phyloP scores from a whole-genome alignment of 2,797 vertebrate genomes.

The Decapterus maruadsi region DNA sequence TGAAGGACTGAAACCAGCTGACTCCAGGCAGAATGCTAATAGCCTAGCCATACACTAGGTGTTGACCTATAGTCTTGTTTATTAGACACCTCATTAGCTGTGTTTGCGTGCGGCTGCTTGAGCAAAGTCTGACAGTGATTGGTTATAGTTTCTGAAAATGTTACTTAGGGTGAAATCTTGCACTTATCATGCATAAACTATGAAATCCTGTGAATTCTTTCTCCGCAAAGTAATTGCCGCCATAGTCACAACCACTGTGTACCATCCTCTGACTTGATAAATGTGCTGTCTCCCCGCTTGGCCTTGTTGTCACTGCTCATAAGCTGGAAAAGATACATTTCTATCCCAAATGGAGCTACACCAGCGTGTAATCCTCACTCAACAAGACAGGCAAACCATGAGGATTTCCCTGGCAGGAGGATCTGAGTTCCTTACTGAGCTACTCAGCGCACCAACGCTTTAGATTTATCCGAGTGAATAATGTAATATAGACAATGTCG shows the following conservation, averaged over 20 bases:
- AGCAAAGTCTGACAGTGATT: too few relatives aligned
- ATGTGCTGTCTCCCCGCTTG: background rate
- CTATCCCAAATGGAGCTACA: slow-evolving; percentile 3
- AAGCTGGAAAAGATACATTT: background rate
- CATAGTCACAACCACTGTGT: background rate
- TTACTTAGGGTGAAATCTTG: background rate
- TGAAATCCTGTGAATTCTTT: background rate
- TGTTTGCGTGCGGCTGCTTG: background rate
- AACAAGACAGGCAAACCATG: background rate
- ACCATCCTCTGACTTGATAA: background rate
- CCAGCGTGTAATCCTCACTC: slow-evolving; percentile 8
- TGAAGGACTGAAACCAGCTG: too few relatives aligned
- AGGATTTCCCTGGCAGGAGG: slow-evolving; percentile 39
- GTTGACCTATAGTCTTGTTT: too few relatives aligned
- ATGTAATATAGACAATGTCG: slow-evolving; percentile 66
- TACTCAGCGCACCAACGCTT: slow-evolving; percentile 17
- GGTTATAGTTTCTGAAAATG: background rate
- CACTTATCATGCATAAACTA: background rate
- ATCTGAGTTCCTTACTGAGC: slow-evolving; percentile 30
- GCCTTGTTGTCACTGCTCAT: background rate
- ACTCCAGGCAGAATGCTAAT: too few relatives aligned
- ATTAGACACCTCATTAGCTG: background rate
- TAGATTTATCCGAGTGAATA: slow-evolving; percentile 70
- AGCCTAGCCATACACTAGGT: too few relatives aligned
- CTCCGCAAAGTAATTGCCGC: background rate